Conservation (phyloP, 2,797 vertebrate genomes). For the Erpetoichthys calabaricus region DNA sequence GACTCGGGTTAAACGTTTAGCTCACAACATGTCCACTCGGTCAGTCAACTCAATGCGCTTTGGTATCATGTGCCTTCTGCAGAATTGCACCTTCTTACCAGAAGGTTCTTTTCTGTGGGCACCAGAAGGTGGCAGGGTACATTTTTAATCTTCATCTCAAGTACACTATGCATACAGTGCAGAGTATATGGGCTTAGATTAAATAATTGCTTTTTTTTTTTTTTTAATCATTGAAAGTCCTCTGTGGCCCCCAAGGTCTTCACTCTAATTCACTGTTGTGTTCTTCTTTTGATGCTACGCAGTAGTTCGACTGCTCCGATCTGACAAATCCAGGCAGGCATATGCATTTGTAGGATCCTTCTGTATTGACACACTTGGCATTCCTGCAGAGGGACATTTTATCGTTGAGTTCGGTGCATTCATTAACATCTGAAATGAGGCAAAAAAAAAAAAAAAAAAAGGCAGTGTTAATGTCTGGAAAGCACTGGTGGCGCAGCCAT, state of each 20-base stretch:
- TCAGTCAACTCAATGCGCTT: slow-evolving; percentile 58
- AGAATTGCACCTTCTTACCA: slow-evolving; percentile 20
- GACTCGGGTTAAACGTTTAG: no score
- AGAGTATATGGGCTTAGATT: slow-evolving; percentile 43
- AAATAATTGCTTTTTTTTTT: slow-evolving; percentile 33
- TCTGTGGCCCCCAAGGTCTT: slow-evolving; percentile 24
- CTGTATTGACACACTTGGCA: slow-evolving; percentile 84
- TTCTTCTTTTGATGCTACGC: slow-evolving; percentile 53
- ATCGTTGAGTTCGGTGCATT: slow-evolving; percentile 81
- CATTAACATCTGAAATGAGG: slow-evolving; percentile 74
- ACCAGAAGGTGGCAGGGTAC: slow-evolving; percentile 28
- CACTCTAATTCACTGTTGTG: slow-evolving; percentile 54
- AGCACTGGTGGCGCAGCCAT: no score
- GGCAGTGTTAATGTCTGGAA: background rate
- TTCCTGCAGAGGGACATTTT: slow-evolving; percentile 94
- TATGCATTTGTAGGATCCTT: slow-evolving; percentile 81
- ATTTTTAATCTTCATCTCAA: slow-evolving; percentile 56
- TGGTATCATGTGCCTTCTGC: slow-evolving; percentile 18
- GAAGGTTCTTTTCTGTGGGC: background rate
- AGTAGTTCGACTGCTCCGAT: slow-evolving; percentile 84
- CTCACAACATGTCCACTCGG: slow-evolving; percentile 54
- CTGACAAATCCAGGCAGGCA: slow-evolving; percentile 75
- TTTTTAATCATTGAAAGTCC: slow-evolving; percentile 11
- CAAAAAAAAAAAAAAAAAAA: slow-evolving; percentile 15
- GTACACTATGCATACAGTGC: slow-evolving; percentile 39